Evolutionary conservation across 2,888 invertebrate species (phyloP), one percentile per base, ranked within the genome.

Genomic region (Hesperia comma): DNA sequence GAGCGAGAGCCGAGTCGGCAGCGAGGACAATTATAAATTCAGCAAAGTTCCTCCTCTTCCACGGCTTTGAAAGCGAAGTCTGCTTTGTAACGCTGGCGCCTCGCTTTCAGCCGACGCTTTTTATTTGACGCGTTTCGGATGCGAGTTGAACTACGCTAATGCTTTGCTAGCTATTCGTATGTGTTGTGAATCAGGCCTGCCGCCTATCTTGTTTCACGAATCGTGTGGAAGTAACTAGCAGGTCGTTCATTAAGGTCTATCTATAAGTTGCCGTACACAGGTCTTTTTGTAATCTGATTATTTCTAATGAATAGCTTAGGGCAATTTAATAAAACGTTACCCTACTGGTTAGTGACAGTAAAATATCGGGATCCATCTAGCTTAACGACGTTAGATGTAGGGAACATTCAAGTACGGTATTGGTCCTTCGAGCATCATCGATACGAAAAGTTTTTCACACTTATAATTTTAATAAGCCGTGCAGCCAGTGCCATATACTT

Each of bases 91-190:
- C 68, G 53, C 53, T 54, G 68, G 77, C 75, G 79, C 78, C 81
- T 80, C 79, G 79, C 81, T 83, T 83, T 82, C 80, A 80, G 74
- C 56, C 71, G 73, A 74, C 75, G 56, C 71, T 73, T 73, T 70
- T 71, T 70, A 71, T 70, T 71, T 72, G 71, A 61, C 64, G 68
- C 70, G 63, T 72, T 72, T 72, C 68, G 72, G 70, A 70, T 72
- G 67, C 57, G 43, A 58, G 66, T 69, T 72, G 70, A 58, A 68
- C 21, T 32, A 14, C 8, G 14, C 26, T 54, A 26, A 54, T 54
- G 54, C 33, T 32, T n/a, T 15, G 10, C 33, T 33, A 15, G 54
- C 33, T 54, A 32, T 5, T 26, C 26, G 26, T 8, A 26, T 8
- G 53, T 32, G 19, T 6, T 4, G 49, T 26, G 26, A 37, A 12